Conservation (phyloP, 2,113 vertebrate species). For the Genyomyrus donnyi region DNA sequence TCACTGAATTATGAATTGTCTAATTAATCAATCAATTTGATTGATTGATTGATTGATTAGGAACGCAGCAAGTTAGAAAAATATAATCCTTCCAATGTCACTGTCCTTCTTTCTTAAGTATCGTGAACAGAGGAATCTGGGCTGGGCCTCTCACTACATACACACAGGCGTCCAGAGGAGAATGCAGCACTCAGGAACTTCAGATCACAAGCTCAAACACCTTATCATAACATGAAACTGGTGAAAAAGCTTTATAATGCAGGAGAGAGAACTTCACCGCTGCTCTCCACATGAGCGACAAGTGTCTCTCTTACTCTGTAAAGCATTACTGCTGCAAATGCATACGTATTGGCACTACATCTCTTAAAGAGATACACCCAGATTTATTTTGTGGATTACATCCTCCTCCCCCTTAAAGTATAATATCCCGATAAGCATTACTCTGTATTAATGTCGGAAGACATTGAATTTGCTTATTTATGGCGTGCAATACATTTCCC, state of each 20-base stretch:
- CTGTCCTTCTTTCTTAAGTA: neutral
- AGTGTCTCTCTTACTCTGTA: neutral
- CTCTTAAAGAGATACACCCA: neutral
- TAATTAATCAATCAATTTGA: neutral
- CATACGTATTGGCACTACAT: neutral
- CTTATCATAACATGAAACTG: neutral
- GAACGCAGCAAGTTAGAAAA: neutral
- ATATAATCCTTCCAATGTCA: neutral
- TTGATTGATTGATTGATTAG: too few relatives aligned
- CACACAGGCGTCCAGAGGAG: neutral
- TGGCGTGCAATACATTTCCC: neutral
- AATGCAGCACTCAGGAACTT: neutral
- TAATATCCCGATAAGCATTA: neutral
- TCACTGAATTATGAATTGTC: neutral
- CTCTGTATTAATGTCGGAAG: neutral
- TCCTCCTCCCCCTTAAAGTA: neutral
- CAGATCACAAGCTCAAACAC: neutral
- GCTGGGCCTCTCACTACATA: neutral
- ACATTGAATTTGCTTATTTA: neutral
- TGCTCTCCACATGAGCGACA: neutral
- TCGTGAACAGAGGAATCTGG: neutral
- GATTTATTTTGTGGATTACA: neutral
- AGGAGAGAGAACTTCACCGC: neutral
- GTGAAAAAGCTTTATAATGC: neutral
- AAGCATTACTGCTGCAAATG: neutral